A percentile compares a stretch with the other conserved stretches of the same genome.
phyloP scores from a whole-genome alignment of 2,888 invertebrate genomes.

The Chalcis sispes region DNA sequence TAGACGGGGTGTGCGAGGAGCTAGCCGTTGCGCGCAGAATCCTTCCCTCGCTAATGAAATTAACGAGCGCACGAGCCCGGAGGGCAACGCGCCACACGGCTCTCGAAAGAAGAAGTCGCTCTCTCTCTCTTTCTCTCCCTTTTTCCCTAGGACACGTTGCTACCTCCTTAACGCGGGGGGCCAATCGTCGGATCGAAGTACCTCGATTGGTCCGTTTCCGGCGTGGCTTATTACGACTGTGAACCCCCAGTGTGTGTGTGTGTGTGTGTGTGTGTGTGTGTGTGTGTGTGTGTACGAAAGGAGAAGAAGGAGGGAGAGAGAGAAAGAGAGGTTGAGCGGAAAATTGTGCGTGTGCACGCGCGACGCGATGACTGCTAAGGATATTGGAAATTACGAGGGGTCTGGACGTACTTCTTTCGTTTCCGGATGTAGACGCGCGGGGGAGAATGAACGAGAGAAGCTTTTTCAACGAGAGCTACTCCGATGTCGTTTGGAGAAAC shows the following conservation, averaged over 20 bases:
- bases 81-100: background rate
- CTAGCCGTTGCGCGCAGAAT: background rate
- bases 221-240: constrained; percentile 61
- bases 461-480: no score
- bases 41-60: constrained; percentile 46
- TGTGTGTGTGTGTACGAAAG: no score
- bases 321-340: no score
- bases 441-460: background rate
- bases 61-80: constrained; percentile 27
- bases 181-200: constrained; percentile 3
- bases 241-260: constrained; percentile 66
- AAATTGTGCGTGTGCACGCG: constrained; percentile 71
- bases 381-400: constrained; percentile 44
- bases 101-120: no score
- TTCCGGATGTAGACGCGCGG: background rate
- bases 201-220: constrained; percentile 73
- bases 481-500: no score
- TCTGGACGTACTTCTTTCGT: constrained; percentile 16
- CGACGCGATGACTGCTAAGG: background rate
- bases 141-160: background rate
- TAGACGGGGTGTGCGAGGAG: constrained; percentile 17
- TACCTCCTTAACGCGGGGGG: constrained; percentile 4
- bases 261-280: no score
- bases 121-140: background rate
- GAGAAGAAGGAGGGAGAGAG: no score